phyloP scores from a whole-genome alignment of 1,140 invertebrate genomes.

The Riptortus pedestris region DNA sequence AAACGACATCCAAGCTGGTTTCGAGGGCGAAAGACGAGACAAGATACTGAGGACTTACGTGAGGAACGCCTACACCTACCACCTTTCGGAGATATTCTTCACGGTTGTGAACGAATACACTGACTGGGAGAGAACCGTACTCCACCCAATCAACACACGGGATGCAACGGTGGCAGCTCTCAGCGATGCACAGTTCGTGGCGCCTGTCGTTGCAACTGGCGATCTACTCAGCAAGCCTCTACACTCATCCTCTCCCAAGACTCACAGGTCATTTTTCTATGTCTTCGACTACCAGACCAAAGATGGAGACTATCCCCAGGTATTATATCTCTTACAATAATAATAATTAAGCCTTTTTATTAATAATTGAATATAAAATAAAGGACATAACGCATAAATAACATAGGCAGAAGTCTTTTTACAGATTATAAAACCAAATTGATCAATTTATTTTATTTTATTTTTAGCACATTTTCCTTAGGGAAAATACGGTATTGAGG shows the following conservation, averaged over 20 bases:
- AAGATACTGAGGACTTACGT: constrained; percentile 87
- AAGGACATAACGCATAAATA: no score
- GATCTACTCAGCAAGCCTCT: constrained; percentile 53
- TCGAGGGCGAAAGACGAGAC: constrained; percentile 78
- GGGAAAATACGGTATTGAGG: no score
- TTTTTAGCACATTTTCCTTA: no score
- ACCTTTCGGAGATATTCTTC: constrained; percentile 93
- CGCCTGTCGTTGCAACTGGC: constrained; percentile 70
- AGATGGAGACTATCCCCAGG: constrained; percentile 79
- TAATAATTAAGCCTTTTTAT: neutral
- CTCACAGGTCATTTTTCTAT: constrained; percentile 69
- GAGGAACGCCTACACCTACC: constrained; percentile 85
- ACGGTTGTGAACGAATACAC: constrained; percentile 94
- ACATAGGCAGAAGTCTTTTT: neutral
- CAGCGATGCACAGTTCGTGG: constrained; percentile 84
- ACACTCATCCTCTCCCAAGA: constrained; percentile 18
- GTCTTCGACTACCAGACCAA: constrained; percentile 89
- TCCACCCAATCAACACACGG: constrained; percentile 82
- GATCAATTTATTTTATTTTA: no score
- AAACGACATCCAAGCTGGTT: constrained; percentile 73
- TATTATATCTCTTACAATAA: constrained; percentile 39
- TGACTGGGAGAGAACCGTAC: constrained; percentile 86
- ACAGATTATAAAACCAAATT: neutral
- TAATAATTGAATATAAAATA: no score
- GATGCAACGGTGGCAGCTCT: constrained; percentile 85